These are phyloP conservation scores for Nasonovia ribisnigri DNA, from an alignment of 2,888 invertebrate species.

Conservation along the genomic window DNA sequence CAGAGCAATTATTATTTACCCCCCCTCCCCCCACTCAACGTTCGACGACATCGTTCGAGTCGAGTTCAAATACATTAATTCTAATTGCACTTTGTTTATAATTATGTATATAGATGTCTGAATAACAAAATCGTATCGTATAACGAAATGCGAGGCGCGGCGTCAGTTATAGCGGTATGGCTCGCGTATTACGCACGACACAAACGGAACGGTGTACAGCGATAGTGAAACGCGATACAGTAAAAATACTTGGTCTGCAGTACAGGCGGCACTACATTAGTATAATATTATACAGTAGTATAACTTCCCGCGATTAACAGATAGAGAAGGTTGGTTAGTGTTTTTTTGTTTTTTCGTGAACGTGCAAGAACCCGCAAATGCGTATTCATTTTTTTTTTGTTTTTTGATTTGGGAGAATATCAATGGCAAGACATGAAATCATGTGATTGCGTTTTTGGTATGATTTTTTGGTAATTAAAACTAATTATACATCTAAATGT, in stretches of 20 bases:
- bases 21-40: not conserved
- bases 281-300: not conserved
- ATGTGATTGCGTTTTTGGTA: not conserved
- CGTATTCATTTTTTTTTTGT: not conserved
- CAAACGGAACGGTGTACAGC: not conserved
- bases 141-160: conserved; percentile 14
- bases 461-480: too few species aligned
- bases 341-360: not conserved
- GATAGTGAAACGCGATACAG: conserved; percentile 8
- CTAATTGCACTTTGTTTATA: conserved; percentile 7
- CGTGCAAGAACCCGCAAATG: not conserved
- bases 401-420: not conserved
- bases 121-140: not conserved
- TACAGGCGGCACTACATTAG: not conserved
- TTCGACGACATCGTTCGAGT: not conserved
- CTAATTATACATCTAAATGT: not conserved
- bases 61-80: not conserved
- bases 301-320: not conserved
- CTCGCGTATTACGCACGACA: not conserved
- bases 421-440: not conserved
- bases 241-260: not conserved
- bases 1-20: not conserved
- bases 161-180: not conserved
- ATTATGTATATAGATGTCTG: not conserved
- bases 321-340: not conserved